Percentiles rank a stretch among this genome's conserved stretches.
These are phyloP conservation scores for Saccostrea cuccullata DNA, from an alignment of 1,140 invertebrate species.

Conservation along the genomic window DNA sequence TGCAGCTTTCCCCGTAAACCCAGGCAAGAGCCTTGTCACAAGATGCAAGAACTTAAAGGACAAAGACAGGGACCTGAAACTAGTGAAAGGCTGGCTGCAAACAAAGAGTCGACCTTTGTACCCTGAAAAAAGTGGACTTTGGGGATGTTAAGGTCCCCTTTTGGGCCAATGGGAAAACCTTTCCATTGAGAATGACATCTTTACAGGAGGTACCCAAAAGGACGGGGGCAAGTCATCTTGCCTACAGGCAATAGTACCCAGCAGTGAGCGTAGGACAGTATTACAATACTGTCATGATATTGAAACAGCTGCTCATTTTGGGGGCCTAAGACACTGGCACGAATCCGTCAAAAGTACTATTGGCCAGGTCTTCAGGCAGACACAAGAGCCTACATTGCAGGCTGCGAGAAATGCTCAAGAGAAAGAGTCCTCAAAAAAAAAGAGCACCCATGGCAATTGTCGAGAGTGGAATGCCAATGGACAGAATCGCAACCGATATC, in stretches of 20 bases:
- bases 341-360: too few species aligned
- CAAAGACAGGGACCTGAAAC: not conserved
- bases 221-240: not conserved
- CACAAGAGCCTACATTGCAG: too few species aligned
- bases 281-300: conserved; percentile 20
- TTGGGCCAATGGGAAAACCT: not conserved
- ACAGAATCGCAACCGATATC: too few species aligned
- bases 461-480: too few species aligned
- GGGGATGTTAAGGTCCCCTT: not conserved
- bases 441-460: too few species aligned
- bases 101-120: not conserved
- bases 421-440: too few species aligned
- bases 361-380: too few species aligned
- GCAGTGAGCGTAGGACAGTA: not conserved
- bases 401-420: too few species aligned
- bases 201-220: not conserved
- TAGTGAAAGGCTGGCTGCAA: not conserved
- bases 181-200: not conserved
- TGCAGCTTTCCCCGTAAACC: too few species aligned
- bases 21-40: not conserved
- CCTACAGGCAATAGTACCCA: not conserved
- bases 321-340: too few species aligned
- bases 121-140: not conserved
- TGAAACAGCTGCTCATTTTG: too few species aligned
- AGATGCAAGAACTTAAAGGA: not conserved